A percentile compares a stretch with the other conserved stretches of the same genome.
phyloP scores from a whole-genome alignment of 2,888 invertebrate genomes.

The Diploptera punctata region DNA sequence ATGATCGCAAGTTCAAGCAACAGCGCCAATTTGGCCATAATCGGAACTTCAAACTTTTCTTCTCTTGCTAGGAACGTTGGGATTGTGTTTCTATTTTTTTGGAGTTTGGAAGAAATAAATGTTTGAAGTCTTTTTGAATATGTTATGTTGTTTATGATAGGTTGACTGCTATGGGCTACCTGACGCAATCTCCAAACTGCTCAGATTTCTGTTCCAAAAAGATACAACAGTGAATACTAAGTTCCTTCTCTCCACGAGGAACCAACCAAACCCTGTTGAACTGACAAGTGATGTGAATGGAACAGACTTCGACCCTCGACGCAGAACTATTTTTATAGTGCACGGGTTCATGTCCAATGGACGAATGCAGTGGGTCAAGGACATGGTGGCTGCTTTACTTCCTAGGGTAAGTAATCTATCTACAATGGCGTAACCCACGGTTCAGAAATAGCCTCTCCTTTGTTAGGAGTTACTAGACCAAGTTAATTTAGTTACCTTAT shows the following conservation, averaged over 20 bases:
- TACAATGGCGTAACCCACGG: too few relatives aligned
- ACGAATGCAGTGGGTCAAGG: conserved; percentile 21
- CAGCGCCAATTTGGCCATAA: too few relatives aligned
- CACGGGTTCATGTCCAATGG: conserved; percentile 37
- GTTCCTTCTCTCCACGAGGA: conserved; percentile 30
- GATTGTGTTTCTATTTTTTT: too few relatives aligned
- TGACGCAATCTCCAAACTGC: not conserved
- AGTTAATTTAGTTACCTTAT: too few relatives aligned
- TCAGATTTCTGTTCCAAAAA: conserved; percentile 23
- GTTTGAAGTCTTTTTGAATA: too few relatives aligned
- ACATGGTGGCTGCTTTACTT: conserved; percentile 29
- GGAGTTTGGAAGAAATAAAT: too few relatives aligned
- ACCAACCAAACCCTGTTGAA: not conserved
- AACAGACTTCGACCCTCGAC: not conserved
- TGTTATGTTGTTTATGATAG: too few relatives aligned
- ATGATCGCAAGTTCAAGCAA: too few relatives aligned
- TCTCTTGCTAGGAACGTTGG: too few relatives aligned
- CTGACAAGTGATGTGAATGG: not conserved
- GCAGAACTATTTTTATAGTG: conserved; percentile 22
- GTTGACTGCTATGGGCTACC: conserved; percentile 34
- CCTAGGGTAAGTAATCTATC: conserved; percentile 5
- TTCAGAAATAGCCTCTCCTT: too few relatives aligned
- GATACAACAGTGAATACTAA: conserved; percentile 9
- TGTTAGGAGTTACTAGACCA: too few relatives aligned
- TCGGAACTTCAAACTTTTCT: too few relatives aligned